A percentile compares a stretch with the other conserved stretches of the same genome.
These are phyloP conservation scores for Linepithema humile DNA, from an alignment of 1,140 invertebrate genomes.

Conservation along the genomic window DNA sequence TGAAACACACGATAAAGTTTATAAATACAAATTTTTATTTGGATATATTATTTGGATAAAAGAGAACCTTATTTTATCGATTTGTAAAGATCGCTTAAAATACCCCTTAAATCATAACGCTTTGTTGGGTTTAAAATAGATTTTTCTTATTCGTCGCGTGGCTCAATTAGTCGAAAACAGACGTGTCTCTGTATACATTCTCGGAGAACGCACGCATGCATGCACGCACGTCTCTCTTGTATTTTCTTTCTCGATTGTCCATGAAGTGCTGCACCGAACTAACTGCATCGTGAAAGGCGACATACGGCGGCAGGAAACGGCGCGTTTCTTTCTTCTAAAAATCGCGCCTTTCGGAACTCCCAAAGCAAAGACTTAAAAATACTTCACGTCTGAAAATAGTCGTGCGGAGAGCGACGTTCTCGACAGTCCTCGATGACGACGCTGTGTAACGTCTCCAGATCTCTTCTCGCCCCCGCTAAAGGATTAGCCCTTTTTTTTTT, in stretches of 20 bases:
- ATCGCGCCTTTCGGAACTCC: conserved; percentile 64
- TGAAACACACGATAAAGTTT: too few relatives aligned
- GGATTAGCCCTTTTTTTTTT: conserved; percentile 36
- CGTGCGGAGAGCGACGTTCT: conserved; percentile 61
- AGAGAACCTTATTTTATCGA: too few relatives aligned
- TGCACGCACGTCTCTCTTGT: neutral
- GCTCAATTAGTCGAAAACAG: conserved; percentile 62
- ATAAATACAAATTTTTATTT: too few relatives aligned
- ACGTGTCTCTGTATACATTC: neutral
- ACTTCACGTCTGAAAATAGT: conserved; percentile 75
- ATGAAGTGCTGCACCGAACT: conserved; percentile 36
- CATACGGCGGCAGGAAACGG: conserved; percentile 54
- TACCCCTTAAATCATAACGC: neutral
- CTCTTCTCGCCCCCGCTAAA: conserved; percentile 21
- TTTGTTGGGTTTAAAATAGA: conserved; percentile 3
- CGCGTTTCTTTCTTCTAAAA: conserved; percentile 62
- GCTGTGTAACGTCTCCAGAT: conserved; percentile 28
- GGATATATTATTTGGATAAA: too few relatives aligned
- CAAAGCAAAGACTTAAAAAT: conserved; percentile 77
- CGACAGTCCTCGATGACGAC: conserved; percentile 55
- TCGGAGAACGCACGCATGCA: neutral
- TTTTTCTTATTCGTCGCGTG: conserved; percentile 6
- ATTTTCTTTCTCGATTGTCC: conserved; percentile 59
- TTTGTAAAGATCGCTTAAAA: conserved; percentile 1
- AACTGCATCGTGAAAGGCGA: conserved; percentile 42